A percentile compares a stretch with the other conserved stretches of the same genome.
phyloP scores from a whole-genome alignment of 2,888 invertebrate genomes.

The Diaperis boleti region DNA sequence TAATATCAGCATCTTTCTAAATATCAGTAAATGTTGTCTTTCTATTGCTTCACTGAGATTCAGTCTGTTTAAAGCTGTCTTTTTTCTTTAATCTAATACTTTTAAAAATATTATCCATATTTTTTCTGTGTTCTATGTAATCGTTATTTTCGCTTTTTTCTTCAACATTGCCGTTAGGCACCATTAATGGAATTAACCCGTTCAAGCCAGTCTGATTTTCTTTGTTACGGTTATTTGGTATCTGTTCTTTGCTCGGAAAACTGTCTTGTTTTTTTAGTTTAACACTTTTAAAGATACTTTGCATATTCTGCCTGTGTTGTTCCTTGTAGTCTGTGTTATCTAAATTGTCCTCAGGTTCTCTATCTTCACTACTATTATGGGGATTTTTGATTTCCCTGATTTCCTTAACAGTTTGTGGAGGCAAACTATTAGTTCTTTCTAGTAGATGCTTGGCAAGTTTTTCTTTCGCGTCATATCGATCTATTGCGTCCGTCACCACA shows the following conservation, averaged over 20 bases:
- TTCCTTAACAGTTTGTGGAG: background rate
- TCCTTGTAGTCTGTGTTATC: background rate
- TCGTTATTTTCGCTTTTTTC: constrained; percentile 13
- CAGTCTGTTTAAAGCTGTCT: constrained; percentile 33
- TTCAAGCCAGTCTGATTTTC: background rate
- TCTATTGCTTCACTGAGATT: constrained; percentile 20
- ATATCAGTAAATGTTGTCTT: constrained; percentile 17
- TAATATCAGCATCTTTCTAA: constrained; percentile 21
- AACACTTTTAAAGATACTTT: constrained; percentile 55
- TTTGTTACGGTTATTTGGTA: too few relatives aligned
- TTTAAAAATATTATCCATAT: constrained; percentile 39
- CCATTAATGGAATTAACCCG: background rate
- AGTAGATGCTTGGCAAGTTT: constrained; percentile 28
- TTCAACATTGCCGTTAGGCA: too few relatives aligned
- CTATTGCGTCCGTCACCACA: constrained; percentile 43
- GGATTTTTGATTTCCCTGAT: background rate
- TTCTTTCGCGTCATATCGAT: constrained; percentile 38
- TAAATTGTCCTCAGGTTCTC: background rate
- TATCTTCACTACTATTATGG: background rate
- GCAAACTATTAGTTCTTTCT: constrained; percentile 3
- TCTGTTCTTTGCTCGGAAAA: background rate
- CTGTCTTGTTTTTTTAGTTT: constrained; percentile 50
- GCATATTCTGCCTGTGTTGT: constrained; percentile 14
- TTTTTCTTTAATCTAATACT: constrained; percentile 40
- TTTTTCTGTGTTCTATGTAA: constrained; percentile 26